Conservation (phyloP, 2,888 invertebrate genomes). For the Parnassius apollo region DNA sequence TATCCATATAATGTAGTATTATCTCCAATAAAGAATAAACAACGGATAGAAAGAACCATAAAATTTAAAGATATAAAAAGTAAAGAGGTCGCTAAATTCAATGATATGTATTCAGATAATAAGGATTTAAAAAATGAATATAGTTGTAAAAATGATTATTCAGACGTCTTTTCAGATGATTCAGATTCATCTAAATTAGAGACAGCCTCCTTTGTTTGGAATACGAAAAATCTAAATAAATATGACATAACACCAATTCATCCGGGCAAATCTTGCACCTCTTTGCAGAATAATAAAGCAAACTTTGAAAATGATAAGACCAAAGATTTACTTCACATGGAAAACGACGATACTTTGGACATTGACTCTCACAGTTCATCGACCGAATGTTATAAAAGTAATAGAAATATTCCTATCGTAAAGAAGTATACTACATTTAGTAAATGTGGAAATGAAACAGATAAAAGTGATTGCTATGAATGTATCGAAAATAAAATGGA, state of each 20-base stretch:
- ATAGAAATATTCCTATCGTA: conserved; percentile 38
- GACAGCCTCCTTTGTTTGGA: conserved; percentile 57
- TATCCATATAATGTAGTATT: conserved; percentile 72
- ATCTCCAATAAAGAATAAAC: conserved; percentile 61
- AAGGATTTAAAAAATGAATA: conserved; percentile 29
- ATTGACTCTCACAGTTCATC: neutral
- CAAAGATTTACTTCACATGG: conserved; percentile 48
- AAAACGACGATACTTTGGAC: conserved; percentile 30
- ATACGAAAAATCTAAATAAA: conserved; percentile 32
- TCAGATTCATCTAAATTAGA: conserved; percentile 54
- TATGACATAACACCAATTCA: neutral
- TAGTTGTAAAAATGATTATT: conserved; percentile 33
- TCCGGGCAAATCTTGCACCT: conserved; percentile 38
- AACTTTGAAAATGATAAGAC: conserved; percentile 46
- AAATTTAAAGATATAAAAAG: conserved; percentile 45
- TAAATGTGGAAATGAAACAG: conserved; percentile 30
- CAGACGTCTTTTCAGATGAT: conserved; percentile 46
- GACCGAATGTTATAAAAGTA: conserved; percentile 33
- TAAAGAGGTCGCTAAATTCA: neutral
- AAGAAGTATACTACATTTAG: conserved; percentile 32
- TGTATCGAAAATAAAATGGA: conserved; percentile 53
- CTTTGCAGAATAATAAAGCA: conserved; percentile 47
- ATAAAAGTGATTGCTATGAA: conserved; percentile 37
- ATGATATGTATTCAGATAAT: conserved; percentile 35
- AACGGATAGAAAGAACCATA: conserved; percentile 50